Conservation (phyloP, 2,797 vertebrate species). For the Malacoraja senta region DNA sequence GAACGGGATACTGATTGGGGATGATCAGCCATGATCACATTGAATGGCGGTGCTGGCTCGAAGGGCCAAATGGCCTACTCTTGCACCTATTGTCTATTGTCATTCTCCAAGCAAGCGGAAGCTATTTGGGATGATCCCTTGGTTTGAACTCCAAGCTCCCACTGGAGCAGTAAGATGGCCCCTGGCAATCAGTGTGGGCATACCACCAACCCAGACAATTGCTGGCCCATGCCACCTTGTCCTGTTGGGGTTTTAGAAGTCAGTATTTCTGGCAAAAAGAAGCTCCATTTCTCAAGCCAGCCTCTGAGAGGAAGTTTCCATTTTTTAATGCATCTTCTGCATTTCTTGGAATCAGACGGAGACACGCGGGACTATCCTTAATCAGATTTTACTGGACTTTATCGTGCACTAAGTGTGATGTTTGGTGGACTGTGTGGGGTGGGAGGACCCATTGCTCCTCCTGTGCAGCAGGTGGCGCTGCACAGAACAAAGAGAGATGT, state of each 20-base stretch:
- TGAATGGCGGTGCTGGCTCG: too few relatives aligned
- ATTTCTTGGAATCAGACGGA: neutral
- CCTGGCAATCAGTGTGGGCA: neutral
- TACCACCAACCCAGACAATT: neutral
- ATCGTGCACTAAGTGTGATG: too few relatives aligned
- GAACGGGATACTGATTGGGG: too few relatives aligned
- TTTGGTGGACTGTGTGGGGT: too few relatives aligned
- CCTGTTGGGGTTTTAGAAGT: neutral
- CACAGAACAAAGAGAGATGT: too few relatives aligned
- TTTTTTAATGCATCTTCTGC: neutral
- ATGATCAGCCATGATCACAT: too few relatives aligned
- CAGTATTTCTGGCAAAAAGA: neutral
- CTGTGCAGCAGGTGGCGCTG: too few relatives aligned
- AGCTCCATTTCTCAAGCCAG: neutral
- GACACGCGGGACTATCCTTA: too few relatives aligned
- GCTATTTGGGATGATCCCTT: neutral
- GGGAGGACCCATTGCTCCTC: too few relatives aligned
- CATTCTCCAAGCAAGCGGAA: neutral
- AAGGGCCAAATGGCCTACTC: too few relatives aligned
- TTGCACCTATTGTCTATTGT: too few relatives aligned
- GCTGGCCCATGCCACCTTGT: neutral
- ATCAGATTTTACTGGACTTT: too few relatives aligned
- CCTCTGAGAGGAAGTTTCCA: neutral
- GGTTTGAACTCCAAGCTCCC: neutral
- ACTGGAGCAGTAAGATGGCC: neutral